These are phyloP conservation scores for Drosophila kambysellisi DNA, from an alignment of 2,888 invertebrate species.

Conservation along the genomic window DNA sequence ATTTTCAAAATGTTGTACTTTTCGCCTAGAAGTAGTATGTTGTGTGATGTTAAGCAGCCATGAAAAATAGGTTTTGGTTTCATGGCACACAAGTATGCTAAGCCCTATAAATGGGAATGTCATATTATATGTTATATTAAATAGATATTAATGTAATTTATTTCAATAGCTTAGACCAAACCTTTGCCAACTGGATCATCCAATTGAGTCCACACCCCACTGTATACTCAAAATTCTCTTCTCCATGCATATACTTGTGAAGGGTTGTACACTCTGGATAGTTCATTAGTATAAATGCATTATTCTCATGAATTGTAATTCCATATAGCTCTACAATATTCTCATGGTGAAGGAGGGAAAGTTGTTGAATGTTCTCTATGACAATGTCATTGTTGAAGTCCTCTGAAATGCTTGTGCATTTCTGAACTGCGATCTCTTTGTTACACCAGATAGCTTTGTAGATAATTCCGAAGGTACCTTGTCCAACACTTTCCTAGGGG, in stretches of 20 bases:
- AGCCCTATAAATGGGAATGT: not conserved
- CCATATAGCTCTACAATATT: conserved; percentile 16
- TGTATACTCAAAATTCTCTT: not conserved
- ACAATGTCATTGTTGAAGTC: too few species aligned
- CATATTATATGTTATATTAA: not conserved
- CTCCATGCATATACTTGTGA: conserved; percentile 8
- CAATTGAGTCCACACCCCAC: not conserved
- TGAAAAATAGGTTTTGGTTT: not conserved
- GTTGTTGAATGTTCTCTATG: not conserved
- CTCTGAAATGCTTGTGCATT: not conserved
- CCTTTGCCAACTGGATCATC: conserved; percentile 16
- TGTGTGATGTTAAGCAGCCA: not conserved
- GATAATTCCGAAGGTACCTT: conserved; percentile 3
- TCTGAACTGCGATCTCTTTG: conserved; percentile 4
- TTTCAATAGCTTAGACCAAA: not conserved
- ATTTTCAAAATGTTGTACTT: not conserved
- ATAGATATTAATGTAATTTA: not conserved
- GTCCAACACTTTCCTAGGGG: not conserved
- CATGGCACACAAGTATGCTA: not conserved
- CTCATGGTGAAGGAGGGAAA: not conserved
- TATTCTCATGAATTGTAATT: not conserved
- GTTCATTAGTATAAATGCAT: not conserved
- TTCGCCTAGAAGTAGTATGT: not conserved
- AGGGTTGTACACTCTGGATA: conserved; percentile 8
- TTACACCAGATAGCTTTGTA: conserved; percentile 4